phyloP scores from a whole-genome alignment of 2,797 vertebrate species.

The Gambusia yucatana region DNA sequence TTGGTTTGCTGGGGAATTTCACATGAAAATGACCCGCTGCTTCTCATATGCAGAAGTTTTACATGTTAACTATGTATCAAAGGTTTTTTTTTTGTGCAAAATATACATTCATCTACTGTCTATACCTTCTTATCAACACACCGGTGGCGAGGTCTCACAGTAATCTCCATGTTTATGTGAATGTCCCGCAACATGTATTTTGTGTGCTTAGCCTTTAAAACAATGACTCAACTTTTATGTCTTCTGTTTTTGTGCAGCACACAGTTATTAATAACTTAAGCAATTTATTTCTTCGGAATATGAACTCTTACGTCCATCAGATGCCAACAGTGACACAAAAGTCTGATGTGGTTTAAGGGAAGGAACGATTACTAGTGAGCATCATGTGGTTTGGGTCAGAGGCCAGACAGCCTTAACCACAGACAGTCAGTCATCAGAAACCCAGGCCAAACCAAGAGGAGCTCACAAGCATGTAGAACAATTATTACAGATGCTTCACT shows the following conservation, averaged over 20 bases:
- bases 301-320: slow-evolving; percentile 62
- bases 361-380: slow-evolving; percentile 53
- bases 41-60: slow-evolving; percentile 14
- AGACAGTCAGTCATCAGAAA: slow-evolving; percentile 60
- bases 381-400: slow-evolving; percentile 62
- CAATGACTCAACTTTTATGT: neutral
- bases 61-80: neutral
- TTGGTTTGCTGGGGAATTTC: slow-evolving; percentile 59
- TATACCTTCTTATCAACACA: neutral
- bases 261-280: neutral
- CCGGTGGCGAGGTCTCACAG: neutral
- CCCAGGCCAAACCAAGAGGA: slow-evolving; percentile 36
- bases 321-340: slow-evolving; percentile 64
- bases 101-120: neutral
- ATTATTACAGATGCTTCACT: slow-evolving; percentile 36
- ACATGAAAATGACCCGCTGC: slow-evolving; percentile 35
- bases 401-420: slow-evolving; percentile 56
- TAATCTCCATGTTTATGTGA: neutral
- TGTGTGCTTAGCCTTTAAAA: neutral
- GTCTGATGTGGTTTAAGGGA: slow-evolving; percentile 25
- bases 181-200: neutral
- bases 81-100: neutral
- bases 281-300: slow-evolving; percentile 1
- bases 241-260: neutral
- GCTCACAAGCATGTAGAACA: slow-evolving; percentile 18